phyloP scores from a whole-genome alignment of 1,140 invertebrate genomes.

The Theocolax elegans region DNA sequence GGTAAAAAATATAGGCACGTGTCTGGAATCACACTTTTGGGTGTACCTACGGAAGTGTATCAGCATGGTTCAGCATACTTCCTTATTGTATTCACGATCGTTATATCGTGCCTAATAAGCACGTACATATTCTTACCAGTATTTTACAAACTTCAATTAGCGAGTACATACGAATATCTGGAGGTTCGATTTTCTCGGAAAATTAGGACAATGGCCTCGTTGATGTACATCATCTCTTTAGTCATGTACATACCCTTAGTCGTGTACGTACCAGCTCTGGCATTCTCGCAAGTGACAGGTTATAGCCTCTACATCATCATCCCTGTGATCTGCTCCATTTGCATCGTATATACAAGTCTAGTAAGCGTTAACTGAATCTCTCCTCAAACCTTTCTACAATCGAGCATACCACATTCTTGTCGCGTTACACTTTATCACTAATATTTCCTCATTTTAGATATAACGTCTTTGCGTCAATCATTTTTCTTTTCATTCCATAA shows the following conservation, averaged over 20 bases:
- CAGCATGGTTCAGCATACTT: slow-evolving; percentile 77
- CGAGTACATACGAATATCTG: slow-evolving; percentile 83
- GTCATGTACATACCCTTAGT: slow-evolving; percentile 70
- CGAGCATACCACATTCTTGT: too few relatives aligned
- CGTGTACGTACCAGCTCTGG: slow-evolving; percentile 73
- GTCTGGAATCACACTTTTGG: slow-evolving; percentile 82
- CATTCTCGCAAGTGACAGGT: slow-evolving; percentile 75
- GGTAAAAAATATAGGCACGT: too few relatives aligned
- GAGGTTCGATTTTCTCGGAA: slow-evolving; percentile 74
- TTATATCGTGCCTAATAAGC: slow-evolving; percentile 74
- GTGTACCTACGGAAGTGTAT: slow-evolving; percentile 84
- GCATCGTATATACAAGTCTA: slow-evolving; percentile 83
- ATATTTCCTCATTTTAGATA: too few relatives aligned
- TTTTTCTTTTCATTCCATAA: too few relatives aligned
- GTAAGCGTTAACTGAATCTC: too few relatives aligned
- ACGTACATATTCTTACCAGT: slow-evolving; percentile 76
- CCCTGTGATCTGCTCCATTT: slow-evolving; percentile 77
- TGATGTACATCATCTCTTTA: slow-evolving; percentile 73
- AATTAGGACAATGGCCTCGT: slow-evolving; percentile 73
- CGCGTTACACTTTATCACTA: too few relatives aligned
- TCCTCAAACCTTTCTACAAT: too few relatives aligned
- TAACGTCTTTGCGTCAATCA: too few relatives aligned
- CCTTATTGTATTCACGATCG: slow-evolving; percentile 71
- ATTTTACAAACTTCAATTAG: slow-evolving; percentile 80
- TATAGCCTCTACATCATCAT: slow-evolving; percentile 73